A percentile compares a stretch with the other conserved stretches of the same genome.
Conservation (phyloP, 2,797 vertebrate species). For the Sebastes kiyomatsui region DNA sequence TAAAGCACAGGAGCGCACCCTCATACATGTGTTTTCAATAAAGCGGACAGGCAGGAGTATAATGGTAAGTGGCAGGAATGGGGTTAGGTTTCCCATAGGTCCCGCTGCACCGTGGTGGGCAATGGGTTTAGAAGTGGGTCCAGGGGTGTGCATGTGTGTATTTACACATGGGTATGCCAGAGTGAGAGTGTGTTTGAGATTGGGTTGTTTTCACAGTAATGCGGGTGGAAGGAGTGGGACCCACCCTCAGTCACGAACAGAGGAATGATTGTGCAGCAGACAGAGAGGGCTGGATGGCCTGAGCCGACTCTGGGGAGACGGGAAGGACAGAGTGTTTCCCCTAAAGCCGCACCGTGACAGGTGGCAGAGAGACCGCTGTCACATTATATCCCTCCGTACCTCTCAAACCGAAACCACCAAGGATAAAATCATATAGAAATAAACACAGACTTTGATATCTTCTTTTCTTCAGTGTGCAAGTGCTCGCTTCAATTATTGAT, state of each 20-base stretch:
- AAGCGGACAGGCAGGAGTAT: conserved; percentile 68
- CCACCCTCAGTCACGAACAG: conserved; percentile 79
- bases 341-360: conserved; percentile 70
- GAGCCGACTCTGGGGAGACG: conserved; percentile 49
- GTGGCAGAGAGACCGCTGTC: conserved; percentile 74
- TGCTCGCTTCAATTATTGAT: conserved; percentile 25
- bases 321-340: conserved; percentile 57
- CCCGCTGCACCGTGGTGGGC: conserved; percentile 65
- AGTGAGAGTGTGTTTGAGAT: conserved; percentile 75
- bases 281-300: conserved; percentile 56
- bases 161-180: conserved; percentile 68
- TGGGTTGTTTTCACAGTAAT: conserved; percentile 81
- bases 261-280: conserved; percentile 78
- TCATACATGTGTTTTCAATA: conserved; percentile 80
- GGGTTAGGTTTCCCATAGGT: conserved; percentile 75
- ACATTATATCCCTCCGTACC: conserved; percentile 48
- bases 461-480: conserved; percentile 11
- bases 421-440: conserved; percentile 34
- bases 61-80: conserved; percentile 80
- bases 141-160: conserved; percentile 65
- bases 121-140: conserved; percentile 72
- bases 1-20: conserved; percentile 41
- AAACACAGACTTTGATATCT: conserved; percentile 42
- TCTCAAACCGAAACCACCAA: conserved; percentile 37
- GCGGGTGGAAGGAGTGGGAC: conserved; percentile 70